Conservation (phyloP, 2,797 vertebrate species). For the Falco rusticolus region DNA sequence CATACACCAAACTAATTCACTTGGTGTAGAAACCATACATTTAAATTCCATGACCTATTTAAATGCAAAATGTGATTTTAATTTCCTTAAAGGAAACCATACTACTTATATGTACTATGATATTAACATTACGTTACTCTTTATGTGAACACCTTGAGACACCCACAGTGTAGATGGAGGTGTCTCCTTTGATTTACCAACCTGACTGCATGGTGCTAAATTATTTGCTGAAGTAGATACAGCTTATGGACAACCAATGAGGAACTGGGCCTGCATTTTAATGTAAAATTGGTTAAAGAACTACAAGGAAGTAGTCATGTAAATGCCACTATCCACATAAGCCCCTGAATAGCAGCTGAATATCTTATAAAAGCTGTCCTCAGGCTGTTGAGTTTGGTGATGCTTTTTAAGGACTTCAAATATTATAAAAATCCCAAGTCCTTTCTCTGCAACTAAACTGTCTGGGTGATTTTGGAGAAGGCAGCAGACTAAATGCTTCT, state of each 20-base stretch:
- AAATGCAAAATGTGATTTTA: neutral
- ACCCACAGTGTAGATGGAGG: neutral
- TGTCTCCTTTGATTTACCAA: neutral
- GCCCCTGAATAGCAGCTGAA: neutral
- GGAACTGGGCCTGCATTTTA: neutral
- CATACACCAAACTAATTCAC: fast-evolving
- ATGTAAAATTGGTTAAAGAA: neutral
- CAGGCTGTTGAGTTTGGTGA: neutral
- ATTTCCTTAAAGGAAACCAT: neutral
- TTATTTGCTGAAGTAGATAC: neutral
- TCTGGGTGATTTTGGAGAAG: neutral
- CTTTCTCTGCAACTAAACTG: neutral
- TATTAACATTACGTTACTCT: neutral
- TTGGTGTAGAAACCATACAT: neutral
- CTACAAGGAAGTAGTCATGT: neutral
- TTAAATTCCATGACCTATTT: neutral
- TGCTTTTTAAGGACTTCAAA: neutral
- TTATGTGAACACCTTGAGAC: neutral
- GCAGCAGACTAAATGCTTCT: neutral
- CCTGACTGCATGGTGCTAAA: fast-evolving
- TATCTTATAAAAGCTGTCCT: neutral
- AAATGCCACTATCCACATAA: neutral
- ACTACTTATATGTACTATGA: neutral
- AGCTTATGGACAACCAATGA: neutral
- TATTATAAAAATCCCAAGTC: neutral